Conservation (phyloP, 2,888 invertebrate species). For the Adineta ricciae region DNA sequence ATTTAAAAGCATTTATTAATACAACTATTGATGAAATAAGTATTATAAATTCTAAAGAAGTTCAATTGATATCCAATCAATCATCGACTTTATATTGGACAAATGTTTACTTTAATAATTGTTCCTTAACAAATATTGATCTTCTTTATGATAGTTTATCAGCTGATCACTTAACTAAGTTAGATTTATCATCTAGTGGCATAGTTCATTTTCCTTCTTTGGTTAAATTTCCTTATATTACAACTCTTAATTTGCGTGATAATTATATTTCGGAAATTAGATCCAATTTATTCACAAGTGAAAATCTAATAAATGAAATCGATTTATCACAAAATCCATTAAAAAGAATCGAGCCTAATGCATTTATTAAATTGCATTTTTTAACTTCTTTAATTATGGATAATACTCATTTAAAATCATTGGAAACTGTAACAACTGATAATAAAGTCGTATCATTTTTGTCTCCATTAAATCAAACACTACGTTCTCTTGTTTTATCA, state of each 20-base stretch:
- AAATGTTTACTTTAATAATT: not conserved
- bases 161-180: not conserved
- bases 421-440: not conserved
- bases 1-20: not conserved
- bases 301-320: not conserved
- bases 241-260: not conserved
- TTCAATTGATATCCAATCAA: not conserved
- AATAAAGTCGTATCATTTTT: not conserved
- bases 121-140: not conserved
- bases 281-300: not conserved
- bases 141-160: not conserved
- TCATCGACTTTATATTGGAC: not conserved
- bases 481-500: too few relatives aligned
- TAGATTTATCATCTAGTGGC: not conserved
- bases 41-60: too few relatives aligned
- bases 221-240: not conserved
- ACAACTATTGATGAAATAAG: too few relatives aligned
- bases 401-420: not conserved
- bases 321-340: not conserved
- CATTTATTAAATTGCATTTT: not conserved
- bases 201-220: not conserved
- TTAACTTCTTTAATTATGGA: not conserved
- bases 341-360: not conserved
- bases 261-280: not conserved
- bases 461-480: not conserved